Evolutionary conservation across 2,797 vertebrate species (phyloP), one percentile per base, ranked within the genome.

Genomic region (Ataeniobius toweri): DNA sequence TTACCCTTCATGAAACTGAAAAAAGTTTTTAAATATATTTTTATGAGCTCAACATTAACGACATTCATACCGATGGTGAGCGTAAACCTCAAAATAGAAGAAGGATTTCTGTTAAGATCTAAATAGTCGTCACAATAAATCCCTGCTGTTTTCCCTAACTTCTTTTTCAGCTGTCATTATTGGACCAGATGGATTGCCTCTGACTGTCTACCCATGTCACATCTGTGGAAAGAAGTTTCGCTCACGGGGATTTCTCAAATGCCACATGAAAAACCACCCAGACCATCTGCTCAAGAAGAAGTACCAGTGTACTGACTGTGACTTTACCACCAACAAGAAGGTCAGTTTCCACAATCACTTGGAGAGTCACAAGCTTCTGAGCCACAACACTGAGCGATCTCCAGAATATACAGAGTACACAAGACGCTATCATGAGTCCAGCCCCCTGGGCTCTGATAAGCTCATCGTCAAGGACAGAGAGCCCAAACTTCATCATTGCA

Each of bases 171-270:
- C 98, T 91, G 99, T 99, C 93, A 99, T 99, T 85, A 99, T 99
- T 76, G 98, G 98, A 78, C 98, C 98, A 1, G 97, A 99, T 78
- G 98, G 98, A 76, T 96, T 99, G 94, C 98, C 98, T 0, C 92
- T 99, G 93, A 99, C 98, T 1, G 98, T 99, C 86, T 99, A 99
- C 87, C 98, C 98, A 75, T 99, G 98, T 91, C 97, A 99, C 96
- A 96, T 99, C 88, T 99, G 98, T 83, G 98, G 97, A n/a, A 99
- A 99, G 94, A 99, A 99, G 90, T 99, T 99, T 93, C 99, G 99
- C 86, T 99, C 98, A 0, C 95, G 98, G 83, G 98, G 98, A 59
- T 99, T 99, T 94, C 96, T 99, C 84, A 99, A 99, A 95, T 97
- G 98, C 77, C 98, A 99, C 90, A 99, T 98, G 96, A 98, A 98